These are phyloP conservation scores for Nomada lathburiana DNA, from an alignment of 2,888 invertebrate genomes.

Conservation along the genomic window DNA sequence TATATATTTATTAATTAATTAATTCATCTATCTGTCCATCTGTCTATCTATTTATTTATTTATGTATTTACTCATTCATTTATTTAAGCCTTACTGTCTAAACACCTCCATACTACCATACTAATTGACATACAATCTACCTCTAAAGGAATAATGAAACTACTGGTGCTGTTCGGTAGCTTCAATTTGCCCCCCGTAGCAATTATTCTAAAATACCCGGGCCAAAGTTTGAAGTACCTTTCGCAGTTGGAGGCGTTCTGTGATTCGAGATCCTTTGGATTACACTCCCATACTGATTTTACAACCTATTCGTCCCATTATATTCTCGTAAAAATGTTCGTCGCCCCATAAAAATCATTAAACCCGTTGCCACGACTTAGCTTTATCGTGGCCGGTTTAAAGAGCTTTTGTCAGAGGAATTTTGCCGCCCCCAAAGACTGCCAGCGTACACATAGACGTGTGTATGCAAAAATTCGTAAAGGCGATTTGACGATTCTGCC, in stretches of 20 bases:
- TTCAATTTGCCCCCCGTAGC: background rate
- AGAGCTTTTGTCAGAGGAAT: background rate
- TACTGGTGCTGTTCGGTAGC: too few species aligned
- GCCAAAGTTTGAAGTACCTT: too few species aligned
- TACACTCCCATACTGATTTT: background rate
- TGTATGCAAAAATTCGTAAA: background rate
- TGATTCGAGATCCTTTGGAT: background rate
- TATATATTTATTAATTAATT: too few species aligned
- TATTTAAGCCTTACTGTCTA: too few species aligned
- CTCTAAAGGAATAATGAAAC: too few species aligned
- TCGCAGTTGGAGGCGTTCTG: background rate
- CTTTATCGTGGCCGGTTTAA: background rate
- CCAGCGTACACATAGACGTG: too few species aligned
- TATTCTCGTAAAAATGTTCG: background rate
- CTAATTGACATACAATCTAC: too few species aligned
- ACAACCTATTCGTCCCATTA: background rate
- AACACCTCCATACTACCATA: too few species aligned
- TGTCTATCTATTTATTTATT: too few species aligned
- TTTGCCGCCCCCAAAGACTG: background rate
- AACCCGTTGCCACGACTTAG: background rate
- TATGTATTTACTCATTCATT: too few species aligned
- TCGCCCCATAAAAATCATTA: background rate
- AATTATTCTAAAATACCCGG: background rate
- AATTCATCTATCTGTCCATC: too few species aligned
- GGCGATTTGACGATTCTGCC: slow-evolving; percentile 9